Conservation (phyloP, 2,888 invertebrate genomes). For the Drosophila picticornis region DNA sequence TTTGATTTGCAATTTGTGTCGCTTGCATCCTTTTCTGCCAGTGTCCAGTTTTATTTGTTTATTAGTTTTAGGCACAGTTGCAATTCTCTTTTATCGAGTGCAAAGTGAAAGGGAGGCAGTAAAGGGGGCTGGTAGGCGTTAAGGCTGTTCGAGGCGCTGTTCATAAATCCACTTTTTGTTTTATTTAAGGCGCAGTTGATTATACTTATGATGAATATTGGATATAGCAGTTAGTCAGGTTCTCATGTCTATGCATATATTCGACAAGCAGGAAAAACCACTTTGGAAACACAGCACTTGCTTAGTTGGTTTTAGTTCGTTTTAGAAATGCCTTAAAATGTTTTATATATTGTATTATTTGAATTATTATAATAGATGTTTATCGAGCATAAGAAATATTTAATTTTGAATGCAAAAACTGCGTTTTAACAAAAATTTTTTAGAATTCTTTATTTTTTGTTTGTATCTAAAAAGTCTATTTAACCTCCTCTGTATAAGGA, state of each 20-base stretch:
- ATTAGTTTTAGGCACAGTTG: slow-evolving; percentile 66
- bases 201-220: background rate
- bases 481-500: background rate
- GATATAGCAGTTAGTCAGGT: background rate
- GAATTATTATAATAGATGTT: background rate
- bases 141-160: background rate
- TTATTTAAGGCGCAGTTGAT: background rate
- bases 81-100: slow-evolving; percentile 42
- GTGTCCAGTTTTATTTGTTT: slow-evolving; percentile 59
- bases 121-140: too few species aligned
- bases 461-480: background rate
- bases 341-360: background rate
- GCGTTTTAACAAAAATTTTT: too few species aligned
- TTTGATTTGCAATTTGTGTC: slow-evolving; percentile 77
- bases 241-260: background rate
- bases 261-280: background rate
- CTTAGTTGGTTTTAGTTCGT: background rate
- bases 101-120: background rate
- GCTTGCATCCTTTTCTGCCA: slow-evolving; percentile 47
- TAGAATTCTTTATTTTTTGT: too few species aligned
- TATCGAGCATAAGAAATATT: background rate
- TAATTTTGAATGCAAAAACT: background rate
- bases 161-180: slow-evolving; percentile 13
- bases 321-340: background rate
- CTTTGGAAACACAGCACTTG: background rate